A percentile compares a stretch with the other conserved stretches of the same genome.
Conservation (phyloP, 2,797 vertebrate genomes). For the Valencia hispanica region DNA sequence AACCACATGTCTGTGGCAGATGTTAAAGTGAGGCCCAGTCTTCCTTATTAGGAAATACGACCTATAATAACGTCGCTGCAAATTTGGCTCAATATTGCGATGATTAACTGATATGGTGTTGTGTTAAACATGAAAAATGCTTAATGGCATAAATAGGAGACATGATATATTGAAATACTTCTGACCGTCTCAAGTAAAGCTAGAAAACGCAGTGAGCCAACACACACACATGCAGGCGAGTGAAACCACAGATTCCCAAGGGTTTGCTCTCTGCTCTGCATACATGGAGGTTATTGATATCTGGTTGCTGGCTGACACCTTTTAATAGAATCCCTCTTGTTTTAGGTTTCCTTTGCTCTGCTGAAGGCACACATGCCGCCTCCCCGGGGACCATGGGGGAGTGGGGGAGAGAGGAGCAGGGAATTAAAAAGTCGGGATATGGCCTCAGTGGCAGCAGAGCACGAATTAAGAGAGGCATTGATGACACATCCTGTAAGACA, state of each 20-base stretch:
- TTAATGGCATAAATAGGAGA: slow-evolving; percentile 73
- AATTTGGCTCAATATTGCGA: slow-evolving; percentile 55
- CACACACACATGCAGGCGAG: slow-evolving; percentile 12
- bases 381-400: slow-evolving; percentile 36
- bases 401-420: slow-evolving; percentile 29
- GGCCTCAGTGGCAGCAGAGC: slow-evolving; percentile 52
- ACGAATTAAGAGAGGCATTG: slow-evolving; percentile 74
- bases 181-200: slow-evolving; percentile 51
- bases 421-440: slow-evolving; percentile 37
- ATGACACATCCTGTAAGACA: slow-evolving; percentile 80
- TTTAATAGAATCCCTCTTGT: slow-evolving; percentile 81
- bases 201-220: slow-evolving; percentile 42
- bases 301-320: slow-evolving; percentile 81
- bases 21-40: slow-evolving; percentile 12
- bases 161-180: slow-evolving; percentile 66
- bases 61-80: slow-evolving; percentile 21
- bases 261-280: slow-evolving; percentile 68
- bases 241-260: slow-evolving; percentile 75
- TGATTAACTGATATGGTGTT: slow-evolving; percentile 66
- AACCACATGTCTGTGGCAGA: slow-evolving; percentile 29
- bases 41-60: slow-evolving; percentile 35
- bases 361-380: slow-evolving; percentile 63
- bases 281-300: slow-evolving; percentile 81
- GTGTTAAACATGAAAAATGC: slow-evolving; percentile 63
- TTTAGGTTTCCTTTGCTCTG: slow-evolving; percentile 73